phyloP scores from a whole-genome alignment of 2,113 vertebrate genomes.

The Pseudorasbora parva region DNA sequence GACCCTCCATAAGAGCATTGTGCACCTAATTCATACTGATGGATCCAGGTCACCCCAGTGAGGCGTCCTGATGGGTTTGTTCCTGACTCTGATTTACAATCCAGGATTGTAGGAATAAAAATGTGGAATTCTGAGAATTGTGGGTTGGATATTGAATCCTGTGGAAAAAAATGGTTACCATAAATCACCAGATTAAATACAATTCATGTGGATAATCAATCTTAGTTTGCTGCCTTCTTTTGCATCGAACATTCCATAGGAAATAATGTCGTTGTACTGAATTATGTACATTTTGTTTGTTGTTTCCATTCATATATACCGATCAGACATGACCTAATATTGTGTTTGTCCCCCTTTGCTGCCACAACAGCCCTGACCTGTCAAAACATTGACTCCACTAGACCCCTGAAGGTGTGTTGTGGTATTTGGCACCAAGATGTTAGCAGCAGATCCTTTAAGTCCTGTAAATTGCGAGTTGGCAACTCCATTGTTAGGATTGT shows the following conservation, averaged over 20 bases:
- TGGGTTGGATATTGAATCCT: neutral
- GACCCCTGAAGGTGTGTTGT: no score
- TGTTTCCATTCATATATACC: constrained; percentile 56
- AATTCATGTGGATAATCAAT: neutral
- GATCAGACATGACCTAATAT: no score
- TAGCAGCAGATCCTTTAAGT: no score
- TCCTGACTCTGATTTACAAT: constrained; percentile 59
- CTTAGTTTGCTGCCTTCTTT: neutral
- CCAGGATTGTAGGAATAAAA: constrained; percentile 10
- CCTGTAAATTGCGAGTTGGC: no score
- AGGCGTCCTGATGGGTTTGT: constrained; percentile 71
- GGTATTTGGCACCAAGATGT: no score
- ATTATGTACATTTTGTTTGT: constrained; percentile 15
- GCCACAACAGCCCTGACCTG: no score
- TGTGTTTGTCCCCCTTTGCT: no score
- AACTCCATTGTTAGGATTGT: no score
- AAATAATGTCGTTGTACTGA: neutral
- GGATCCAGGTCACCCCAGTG: constrained; percentile 75
- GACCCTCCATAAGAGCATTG: constrained; percentile 69
- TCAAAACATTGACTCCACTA: no score
- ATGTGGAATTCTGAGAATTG: neutral
- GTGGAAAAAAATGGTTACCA: neutral
- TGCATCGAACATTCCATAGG: constrained; percentile 9
- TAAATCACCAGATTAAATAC: constrained; percentile 11
- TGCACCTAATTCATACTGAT: constrained; percentile 77